These are phyloP conservation scores for Plusia festucae DNA, from an alignment of 2,888 invertebrate species.

Conservation along the genomic window DNA sequence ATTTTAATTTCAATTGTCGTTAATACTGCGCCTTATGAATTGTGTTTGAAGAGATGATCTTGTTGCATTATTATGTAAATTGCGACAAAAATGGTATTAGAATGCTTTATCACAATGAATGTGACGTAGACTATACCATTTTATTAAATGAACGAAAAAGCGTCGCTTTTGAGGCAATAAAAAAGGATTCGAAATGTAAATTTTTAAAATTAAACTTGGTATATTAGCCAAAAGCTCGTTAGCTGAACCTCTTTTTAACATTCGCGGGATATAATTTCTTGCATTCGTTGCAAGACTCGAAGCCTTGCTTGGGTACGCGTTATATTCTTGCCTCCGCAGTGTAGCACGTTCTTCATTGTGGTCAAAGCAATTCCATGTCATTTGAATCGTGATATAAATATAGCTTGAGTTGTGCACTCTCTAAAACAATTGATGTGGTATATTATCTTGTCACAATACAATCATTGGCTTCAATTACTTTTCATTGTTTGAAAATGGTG, in stretches of 20 bases:
- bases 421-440: constrained; percentile 58
- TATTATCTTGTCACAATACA: constrained; percentile 53
- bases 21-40: constrained; percentile 56
- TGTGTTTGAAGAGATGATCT: constrained; percentile 48
- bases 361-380: constrained; percentile 34
- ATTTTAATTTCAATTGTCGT: constrained; percentile 5
- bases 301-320: constrained; percentile 19
- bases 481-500: constrained; percentile 56
- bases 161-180: background rate
- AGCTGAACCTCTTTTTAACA: background rate
- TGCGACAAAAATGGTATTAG: constrained; percentile 44
- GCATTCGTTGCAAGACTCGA: constrained; percentile 3
- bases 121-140: background rate
- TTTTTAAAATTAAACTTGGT: background rate
- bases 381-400: constrained; percentile 51
- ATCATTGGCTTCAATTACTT: constrained; percentile 51
- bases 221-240: background rate
- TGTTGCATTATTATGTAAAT: constrained; percentile 49
- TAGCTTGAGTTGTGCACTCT: constrained; percentile 71
- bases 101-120: constrained; percentile 54
- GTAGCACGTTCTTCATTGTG: constrained; percentile 41
- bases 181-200: background rate
- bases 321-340: constrained; percentile 22
- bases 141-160: background rate
- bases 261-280: constrained; percentile 3